These are phyloP conservation scores for Lypha dubia DNA, from an alignment of 2,888 invertebrate species.

Conservation along the genomic window DNA sequence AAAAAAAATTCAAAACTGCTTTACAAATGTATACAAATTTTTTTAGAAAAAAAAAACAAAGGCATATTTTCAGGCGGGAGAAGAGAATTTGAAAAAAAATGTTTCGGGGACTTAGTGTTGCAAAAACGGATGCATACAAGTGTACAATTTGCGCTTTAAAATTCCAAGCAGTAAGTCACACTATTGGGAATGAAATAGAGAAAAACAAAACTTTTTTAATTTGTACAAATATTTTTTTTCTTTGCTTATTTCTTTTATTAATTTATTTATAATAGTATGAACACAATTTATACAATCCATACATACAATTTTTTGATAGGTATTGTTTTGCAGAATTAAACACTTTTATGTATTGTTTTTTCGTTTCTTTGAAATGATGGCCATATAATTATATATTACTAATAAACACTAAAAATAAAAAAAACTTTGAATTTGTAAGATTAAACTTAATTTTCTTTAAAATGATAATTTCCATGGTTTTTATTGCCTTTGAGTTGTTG, in stretches of 20 bases:
- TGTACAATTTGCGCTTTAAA: conserved; percentile 21
- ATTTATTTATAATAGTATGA: conserved; percentile 58
- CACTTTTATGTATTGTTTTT: not conserved
- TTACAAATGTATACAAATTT: no score
- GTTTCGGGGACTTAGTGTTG: no score
- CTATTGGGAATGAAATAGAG: not conserved
- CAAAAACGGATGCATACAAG: no score
- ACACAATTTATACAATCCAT: conserved; percentile 64
- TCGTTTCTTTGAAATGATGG: conserved; percentile 13
- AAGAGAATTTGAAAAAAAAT: no score
- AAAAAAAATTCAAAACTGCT: no score
- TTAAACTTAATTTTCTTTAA: no score
- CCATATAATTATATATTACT: conserved; percentile 32
- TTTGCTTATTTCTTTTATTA: conserved; percentile 46
- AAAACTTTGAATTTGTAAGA: conserved; percentile 20
- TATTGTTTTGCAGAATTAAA: conserved; percentile 43
- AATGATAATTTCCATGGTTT: conserved; percentile 2
- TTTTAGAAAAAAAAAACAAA: not conserved
- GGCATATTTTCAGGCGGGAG: no score
- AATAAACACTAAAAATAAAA: conserved; percentile 31
- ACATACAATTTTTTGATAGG: conserved; percentile 32
- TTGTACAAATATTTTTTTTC: conserved; percentile 61
- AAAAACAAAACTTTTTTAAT: conserved; percentile 46
- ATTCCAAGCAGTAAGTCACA: not conserved
- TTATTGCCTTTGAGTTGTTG: conserved; percentile 34